Conservation (phyloP, 2,888 invertebrate genomes). For the Hirtodrosophila histrioides region DNA sequence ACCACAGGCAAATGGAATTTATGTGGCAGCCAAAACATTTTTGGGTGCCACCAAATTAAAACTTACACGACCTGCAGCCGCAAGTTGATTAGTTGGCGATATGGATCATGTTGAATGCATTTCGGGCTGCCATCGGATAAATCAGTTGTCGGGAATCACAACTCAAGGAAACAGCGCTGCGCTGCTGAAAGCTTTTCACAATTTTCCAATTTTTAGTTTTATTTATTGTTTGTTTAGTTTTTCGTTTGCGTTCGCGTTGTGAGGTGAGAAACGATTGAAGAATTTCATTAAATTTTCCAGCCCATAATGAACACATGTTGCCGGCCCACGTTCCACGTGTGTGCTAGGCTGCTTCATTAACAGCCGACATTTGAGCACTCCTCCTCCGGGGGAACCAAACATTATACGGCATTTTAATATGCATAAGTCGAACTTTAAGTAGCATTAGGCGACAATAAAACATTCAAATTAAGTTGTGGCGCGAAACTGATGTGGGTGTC, state of each 20-base stretch:
- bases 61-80: conserved; percentile 54
- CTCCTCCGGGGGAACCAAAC: conserved; percentile 12
- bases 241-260: conserved; percentile 13
- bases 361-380: conserved; percentile 31
- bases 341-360: conserved; percentile 54
- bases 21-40: conserved; percentile 49
- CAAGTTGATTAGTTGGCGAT: conserved; percentile 49
- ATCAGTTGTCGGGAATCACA: conserved; percentile 61
- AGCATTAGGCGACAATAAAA: conserved; percentile 64
- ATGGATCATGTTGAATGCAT: conserved; percentile 44
- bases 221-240: conserved; percentile 67
- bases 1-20: conserved; percentile 61
- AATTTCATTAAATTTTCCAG: conserved; percentile 46
- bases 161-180: conserved; percentile 35
- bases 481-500: conserved; percentile 55
- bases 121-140: conserved; percentile 46
- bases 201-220: conserved; percentile 38
- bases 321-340: conserved; percentile 27
- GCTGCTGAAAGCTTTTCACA: conserved; percentile 61
- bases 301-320: conserved; percentile 49
- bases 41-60: conserved; percentile 32
- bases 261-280: conserved; percentile 56
- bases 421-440: conserved; percentile 63
- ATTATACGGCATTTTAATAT: conserved; percentile 49
- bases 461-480: conserved; percentile 64